phyloP scores from a whole-genome alignment of 2,888 invertebrate genomes.

The Chrysina gloriosa region DNA sequence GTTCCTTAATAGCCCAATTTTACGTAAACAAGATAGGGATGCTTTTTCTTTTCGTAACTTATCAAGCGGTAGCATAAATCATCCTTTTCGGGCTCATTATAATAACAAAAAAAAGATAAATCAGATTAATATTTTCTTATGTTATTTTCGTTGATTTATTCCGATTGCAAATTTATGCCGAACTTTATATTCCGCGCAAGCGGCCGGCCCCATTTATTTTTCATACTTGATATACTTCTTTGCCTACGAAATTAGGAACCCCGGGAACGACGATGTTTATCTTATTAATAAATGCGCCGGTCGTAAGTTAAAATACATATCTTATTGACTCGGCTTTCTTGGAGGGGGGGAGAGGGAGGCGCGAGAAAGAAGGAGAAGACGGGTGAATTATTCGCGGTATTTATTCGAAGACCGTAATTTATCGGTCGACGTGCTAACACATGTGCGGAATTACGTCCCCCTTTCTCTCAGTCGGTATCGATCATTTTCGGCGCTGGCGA shows the following conservation, averaged over 20 bases:
- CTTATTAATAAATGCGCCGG: constrained; percentile 40
- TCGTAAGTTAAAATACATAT: constrained; percentile 10
- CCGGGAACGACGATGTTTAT: constrained; percentile 29
- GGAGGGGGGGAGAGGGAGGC: too few relatives aligned
- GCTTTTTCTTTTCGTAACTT: constrained; percentile 16
- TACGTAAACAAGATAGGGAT: too few relatives aligned
- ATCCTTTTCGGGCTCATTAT: constrained; percentile 36
- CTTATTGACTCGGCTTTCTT: too few relatives aligned
- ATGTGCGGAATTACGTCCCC: constrained; percentile 24
- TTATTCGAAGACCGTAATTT: constrained; percentile 23
- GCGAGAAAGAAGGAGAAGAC: too few relatives aligned
- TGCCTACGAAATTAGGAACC: constrained; percentile 34
- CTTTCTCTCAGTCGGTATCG: too few relatives aligned
- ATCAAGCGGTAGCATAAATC: constrained; percentile 36
- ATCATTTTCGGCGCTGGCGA: constrained; percentile 12
- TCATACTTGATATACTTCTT: constrained; percentile 42
- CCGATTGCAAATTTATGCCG: constrained; percentile 43
- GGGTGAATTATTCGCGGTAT: constrained; percentile 23
- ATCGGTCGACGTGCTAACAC: constrained; percentile 19
- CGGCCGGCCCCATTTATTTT: constrained; percentile 37
- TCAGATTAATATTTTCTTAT: constrained; percentile 45
- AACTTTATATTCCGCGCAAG: constrained; percentile 38
- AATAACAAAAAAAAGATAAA: constrained; percentile 44
- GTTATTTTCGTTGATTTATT: constrained; percentile 41
- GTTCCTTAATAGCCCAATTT: constrained; percentile 16